phyloP scores from a whole-genome alignment of 2,113 vertebrate species.

The Pachypanchax playfairii region DNA sequence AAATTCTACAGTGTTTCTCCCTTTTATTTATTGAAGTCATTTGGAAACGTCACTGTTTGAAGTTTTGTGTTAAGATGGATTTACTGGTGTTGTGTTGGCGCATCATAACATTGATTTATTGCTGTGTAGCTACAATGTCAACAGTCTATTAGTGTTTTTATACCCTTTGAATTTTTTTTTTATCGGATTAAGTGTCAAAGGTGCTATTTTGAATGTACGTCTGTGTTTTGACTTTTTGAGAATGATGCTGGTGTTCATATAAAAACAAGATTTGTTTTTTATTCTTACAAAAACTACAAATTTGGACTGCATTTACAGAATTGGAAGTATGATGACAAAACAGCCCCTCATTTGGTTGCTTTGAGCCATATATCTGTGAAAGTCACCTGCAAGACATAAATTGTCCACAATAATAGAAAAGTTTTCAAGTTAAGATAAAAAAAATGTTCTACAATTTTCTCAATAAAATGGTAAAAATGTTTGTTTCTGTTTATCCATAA shows the following conservation, averaged over 20 bases:
- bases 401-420: slow-evolving; percentile 3
- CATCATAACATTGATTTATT: slow-evolving; percentile 27
- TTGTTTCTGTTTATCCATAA: too few species aligned
- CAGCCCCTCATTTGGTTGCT: too few species aligned
- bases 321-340: slow-evolving; percentile 12
- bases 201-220: slow-evolving; percentile 69
- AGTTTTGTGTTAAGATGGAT: slow-evolving; percentile 14
- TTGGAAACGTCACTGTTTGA: slow-evolving; percentile 45
- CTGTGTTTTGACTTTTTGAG: slow-evolving; percentile 9
- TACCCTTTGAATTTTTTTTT: slow-evolving; percentile 55
- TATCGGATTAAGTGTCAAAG: slow-evolving; percentile 42
- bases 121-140: slow-evolving; percentile 5
- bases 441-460: too few species aligned
- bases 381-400: slow-evolving; percentile 3
- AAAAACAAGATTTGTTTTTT: slow-evolving; percentile 4
- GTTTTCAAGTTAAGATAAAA: too few species aligned
- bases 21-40: slow-evolving; percentile 63
- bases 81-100: slow-evolving; percentile 28
- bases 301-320: slow-evolving; percentile 14
- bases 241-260: slow-evolving; percentile 18
- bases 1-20: slow-evolving; percentile 32
- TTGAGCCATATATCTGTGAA: slow-evolving; percentile 17
- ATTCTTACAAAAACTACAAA: neutral
- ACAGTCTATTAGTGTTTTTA: slow-evolving; percentile 53
- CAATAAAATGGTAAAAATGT: slow-evolving; percentile 59